A percentile compares a stretch with the other conserved stretches of the same genome.
Conservation (phyloP, 1,140 invertebrate genomes). For the Drosophila bipectinata region DNA sequence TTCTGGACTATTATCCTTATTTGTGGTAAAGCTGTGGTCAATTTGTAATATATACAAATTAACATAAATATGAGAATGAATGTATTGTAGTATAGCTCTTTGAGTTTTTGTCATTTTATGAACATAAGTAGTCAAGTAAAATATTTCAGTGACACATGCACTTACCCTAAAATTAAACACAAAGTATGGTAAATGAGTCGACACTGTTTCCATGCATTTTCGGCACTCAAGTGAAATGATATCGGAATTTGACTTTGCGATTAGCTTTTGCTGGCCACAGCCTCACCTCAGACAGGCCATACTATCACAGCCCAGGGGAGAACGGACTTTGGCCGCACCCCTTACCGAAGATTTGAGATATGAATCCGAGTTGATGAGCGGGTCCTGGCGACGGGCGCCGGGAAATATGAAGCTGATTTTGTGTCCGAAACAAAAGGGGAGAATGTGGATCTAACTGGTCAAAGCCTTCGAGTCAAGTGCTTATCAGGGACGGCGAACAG, state of each 20-base stretch:
- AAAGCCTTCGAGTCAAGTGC: background rate
- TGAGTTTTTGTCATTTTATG: no score
- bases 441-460: background rate
- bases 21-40: background rate
- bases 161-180: no score
- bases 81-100: no score
- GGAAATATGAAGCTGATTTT: constrained; percentile 2
- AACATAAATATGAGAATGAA: no score
- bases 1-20: background rate
- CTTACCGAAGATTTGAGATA: background rate
- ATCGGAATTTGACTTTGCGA: background rate
- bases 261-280: no score
- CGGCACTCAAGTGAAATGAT: background rate
- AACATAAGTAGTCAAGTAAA: no score
- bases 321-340: background rate
- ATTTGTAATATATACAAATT: no score
- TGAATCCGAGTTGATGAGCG: background rate
- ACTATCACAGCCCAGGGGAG: no score
- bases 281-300: no score
- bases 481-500: background rate
- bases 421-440: background rate
- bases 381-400: background rate
- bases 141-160: no score
- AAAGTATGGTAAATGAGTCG: no score
- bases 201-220: no score